Evolutionary conservation across 2,888 invertebrate genomes (phyloP), one percentile per base, ranked within the genome.

Genomic region (Eupithecia tripunctaria): DNA sequence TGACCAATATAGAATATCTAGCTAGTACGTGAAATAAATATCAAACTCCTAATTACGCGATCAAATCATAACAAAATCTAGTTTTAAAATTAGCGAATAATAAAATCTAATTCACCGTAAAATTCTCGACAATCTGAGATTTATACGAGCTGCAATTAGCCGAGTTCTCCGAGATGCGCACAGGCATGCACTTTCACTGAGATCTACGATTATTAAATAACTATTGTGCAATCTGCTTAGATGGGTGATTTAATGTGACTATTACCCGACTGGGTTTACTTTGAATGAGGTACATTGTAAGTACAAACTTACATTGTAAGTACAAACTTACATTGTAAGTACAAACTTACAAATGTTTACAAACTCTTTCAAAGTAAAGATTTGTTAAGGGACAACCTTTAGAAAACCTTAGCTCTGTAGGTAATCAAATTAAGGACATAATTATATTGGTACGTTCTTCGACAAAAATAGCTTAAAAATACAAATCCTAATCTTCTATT

Each of bases 171-270:
- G 80, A 21, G 72, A 71, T 66, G 62, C 62, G 77, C 83, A 76
- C 82, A 76, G 77, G 78, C 85, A 85, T 84, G 84, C 84, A 79
- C 84, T 84, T 84, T 84, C 84, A 79, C 81, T 74, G 27, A 56
- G 74, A 74, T 71, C 72, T 27, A 70, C 75, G 72, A 68, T 74
- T 70, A 72, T 72, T 69, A 67, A 74, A 74, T 71, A 71, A 67
- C 69, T 68, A 75, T 72, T 75, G 75, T 70, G 71, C 64, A 63
- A 71, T 71, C 62, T 62, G 36, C 66, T 71, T 65, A 71, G 65
- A 71, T 67, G 56, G 56, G 56, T 56, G 43, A 66, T 29, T 60
- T 29, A 60, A 66, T 47, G 43, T 66, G 32, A 25, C 47, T 27
- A 25, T 56, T 56, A 14, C 56, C 25, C 14, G 10, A 56, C 25